Base-by-base conservation (phyloP, 2,888 invertebrate species). In the Taphrorychus bicolor region DNA sequence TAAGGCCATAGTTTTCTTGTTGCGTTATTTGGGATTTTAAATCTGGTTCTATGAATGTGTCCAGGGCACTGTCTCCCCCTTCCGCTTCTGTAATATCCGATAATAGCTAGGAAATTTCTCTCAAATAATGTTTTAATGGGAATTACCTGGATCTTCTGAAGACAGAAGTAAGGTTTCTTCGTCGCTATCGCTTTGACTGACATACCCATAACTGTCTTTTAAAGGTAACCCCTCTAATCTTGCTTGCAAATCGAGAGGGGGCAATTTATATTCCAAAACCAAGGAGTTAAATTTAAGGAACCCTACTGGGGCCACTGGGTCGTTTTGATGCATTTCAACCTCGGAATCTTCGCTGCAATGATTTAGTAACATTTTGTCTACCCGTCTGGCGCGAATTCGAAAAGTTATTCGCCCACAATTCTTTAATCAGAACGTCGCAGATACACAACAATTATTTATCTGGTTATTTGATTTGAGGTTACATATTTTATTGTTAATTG, bases 301-400 rank as follows among this genome's bases (percentile, higher is more conserved):
- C 24, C 95, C 97, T 59, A 98, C 98, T 5, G 97, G 94, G 22
- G 97, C 96, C 78, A 98, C 91, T 1, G 93, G 91, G 85, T 98
- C 96, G 76, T 94, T 91, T 18, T 97, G 91, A 81, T 96, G 95
- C 73, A 94, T 88, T 66, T 98, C 89, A 76, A 91, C 87, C 85
- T 97, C 94, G 75, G 89, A 90, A 76, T 93, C 91, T 82, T 94
- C 93, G 79, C 94, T 94, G 84, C 72, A 84, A 51, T 7, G n/a
- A 11, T 45, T 16, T 16, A n/a, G 16, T 45, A 14, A 7, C 4
- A 45, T 17, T 45, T 17, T n/a, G n/a, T n/a, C n/a, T n/a, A n/a
- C n/a, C n/a, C n/a, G n/a, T n/a, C n/a, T n/a, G n/a, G n/a, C n/a
- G n/a, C n/a, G n/a, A n/a, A n/a, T n/a, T n/a, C n/a, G n/a, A n/a